phyloP scores from a whole-genome alignment of 2,113 vertebrate genomes.

The Monarcha castaneiventris region DNA sequence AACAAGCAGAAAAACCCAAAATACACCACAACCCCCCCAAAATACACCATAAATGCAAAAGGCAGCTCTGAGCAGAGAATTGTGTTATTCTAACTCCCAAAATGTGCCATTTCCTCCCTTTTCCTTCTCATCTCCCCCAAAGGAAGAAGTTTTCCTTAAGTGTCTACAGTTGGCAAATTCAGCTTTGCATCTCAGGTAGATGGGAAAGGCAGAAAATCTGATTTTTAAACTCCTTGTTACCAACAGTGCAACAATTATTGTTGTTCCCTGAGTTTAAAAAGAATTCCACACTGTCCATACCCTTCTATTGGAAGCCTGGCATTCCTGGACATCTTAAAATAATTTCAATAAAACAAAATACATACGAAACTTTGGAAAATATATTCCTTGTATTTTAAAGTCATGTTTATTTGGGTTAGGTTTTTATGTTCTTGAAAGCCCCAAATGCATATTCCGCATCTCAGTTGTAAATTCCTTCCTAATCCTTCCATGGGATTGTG shows the following conservation, averaged over 20 bases:
- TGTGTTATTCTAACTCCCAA: not conserved
- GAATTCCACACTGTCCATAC: too few relatives aligned
- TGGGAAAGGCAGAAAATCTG: not conserved
- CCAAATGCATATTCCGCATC: not conserved
- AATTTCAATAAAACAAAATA: not conserved
- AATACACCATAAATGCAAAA: not conserved
- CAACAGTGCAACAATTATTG: not conserved
- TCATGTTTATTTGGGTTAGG: not conserved
- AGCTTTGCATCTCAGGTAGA: not conserved
- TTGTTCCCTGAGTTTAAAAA: not conserved
- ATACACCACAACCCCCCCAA: not conserved
- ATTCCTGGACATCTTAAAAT: not conserved
- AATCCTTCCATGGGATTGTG: not conserved
- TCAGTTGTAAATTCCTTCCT: not conserved
- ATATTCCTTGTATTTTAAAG: not conserved
- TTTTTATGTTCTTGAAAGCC: not conserved
- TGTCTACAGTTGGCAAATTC: rapidly evolving
- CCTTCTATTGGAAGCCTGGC: not conserved
- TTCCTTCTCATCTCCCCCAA: not conserved
- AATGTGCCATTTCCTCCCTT: not conserved
- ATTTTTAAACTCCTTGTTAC: not conserved
- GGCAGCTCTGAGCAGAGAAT: not conserved
- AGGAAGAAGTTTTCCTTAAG: not conserved
- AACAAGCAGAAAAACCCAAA: not conserved
- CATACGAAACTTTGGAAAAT: not conserved